Evolutionary conservation across 2,888 invertebrate species (phyloP), one percentile per base, ranked within the genome.

Genomic region (Drosophila sordidula): DNA sequence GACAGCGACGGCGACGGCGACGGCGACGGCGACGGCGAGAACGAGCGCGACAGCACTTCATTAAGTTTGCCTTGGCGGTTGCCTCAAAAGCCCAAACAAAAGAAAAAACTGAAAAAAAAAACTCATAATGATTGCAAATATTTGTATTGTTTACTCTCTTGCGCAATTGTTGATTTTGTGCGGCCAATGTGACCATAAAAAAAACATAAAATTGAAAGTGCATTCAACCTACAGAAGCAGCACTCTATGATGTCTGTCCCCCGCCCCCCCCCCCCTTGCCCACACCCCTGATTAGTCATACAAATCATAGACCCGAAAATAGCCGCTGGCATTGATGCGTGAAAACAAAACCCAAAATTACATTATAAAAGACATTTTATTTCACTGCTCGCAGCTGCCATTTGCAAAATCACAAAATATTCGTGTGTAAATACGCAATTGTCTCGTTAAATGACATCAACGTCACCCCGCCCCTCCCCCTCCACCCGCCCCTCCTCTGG

Each of bases 241-340:
- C 22, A 34, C 34, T 32, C 32, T 32, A 11, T 6, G 26, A 32
- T 12, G 12, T 12, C 45, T 12, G 12, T 11, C 32, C 11, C 34
- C 12, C 8, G 8, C 8, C 8, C 18, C 11, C 3, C 5, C 11
- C 2, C n/a, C n/a, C n/a, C n/a, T n/a, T n/a, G n/a, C 11, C 18
- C 42, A 8, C 14, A 26, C 4, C 2, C 42, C n/a, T 38, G 54
- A 75, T 72, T 66, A 75, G 72, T 77, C 71, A 75, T 44, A 54
- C 55, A 54, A 77, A 59, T 72, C 73, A 71, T 61, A 57, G 41
- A 39, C 18, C 78, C 78, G 22, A 67, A 83, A 83, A 82, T 83
- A 82, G 70, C 61, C n/a, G 62, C 36, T 74, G 82, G 76, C 83
- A 83, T 78, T 83, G 82, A 82, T 68, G 85, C 85, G 85, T 78